phyloP scores from a whole-genome alignment of 1,140 invertebrate species.

The Pogonomyrmex barbatus region DNA sequence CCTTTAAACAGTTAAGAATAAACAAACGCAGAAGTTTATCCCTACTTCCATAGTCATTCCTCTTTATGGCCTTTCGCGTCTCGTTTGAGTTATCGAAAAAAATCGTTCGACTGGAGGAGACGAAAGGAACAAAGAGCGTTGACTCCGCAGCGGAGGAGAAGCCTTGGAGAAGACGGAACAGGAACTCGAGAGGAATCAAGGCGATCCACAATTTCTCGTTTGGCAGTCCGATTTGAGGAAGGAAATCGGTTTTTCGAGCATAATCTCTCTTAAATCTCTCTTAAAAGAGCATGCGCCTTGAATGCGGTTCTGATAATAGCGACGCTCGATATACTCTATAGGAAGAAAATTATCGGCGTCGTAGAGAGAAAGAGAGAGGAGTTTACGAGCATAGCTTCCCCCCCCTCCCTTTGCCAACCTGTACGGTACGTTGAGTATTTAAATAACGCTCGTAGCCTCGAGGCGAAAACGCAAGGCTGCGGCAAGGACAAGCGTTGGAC shows the following conservation, averaged over 20 bases:
- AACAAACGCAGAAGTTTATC: neutral
- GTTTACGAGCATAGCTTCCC: neutral
- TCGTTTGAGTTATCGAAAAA: slow-evolving; percentile 50
- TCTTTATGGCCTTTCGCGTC: slow-evolving; percentile 28
- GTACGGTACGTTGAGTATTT: slow-evolving; percentile 63
- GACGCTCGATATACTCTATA: slow-evolving; percentile 27
- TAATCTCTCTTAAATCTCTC: too few relatives aligned
- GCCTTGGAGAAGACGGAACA: slow-evolving; percentile 72
- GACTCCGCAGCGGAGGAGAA: slow-evolving; percentile 66
- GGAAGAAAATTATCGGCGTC: slow-evolving; percentile 10
- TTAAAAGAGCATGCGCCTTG: slow-evolving; percentile 5
- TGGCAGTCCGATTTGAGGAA: slow-evolving; percentile 2
- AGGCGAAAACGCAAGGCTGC: slow-evolving; percentile 79
- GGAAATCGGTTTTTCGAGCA: slow-evolving; percentile 14
- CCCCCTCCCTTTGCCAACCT: neutral
- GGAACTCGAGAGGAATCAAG: slow-evolving; percentile 75
- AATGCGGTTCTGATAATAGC: slow-evolving; percentile 11
- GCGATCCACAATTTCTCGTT: slow-evolving; percentile 69
- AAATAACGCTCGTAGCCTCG: slow-evolving; percentile 73
- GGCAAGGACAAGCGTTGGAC: slow-evolving; percentile 69
- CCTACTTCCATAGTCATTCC: neutral
- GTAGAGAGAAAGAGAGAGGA: neutral
- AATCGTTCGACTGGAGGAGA: slow-evolving; percentile 15
- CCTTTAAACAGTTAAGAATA: neutral
- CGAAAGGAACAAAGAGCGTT: slow-evolving; percentile 56